These are phyloP conservation scores for Aleiodes testaceus DNA, from an alignment of 2,888 invertebrate species.

Conservation along the genomic window DNA sequence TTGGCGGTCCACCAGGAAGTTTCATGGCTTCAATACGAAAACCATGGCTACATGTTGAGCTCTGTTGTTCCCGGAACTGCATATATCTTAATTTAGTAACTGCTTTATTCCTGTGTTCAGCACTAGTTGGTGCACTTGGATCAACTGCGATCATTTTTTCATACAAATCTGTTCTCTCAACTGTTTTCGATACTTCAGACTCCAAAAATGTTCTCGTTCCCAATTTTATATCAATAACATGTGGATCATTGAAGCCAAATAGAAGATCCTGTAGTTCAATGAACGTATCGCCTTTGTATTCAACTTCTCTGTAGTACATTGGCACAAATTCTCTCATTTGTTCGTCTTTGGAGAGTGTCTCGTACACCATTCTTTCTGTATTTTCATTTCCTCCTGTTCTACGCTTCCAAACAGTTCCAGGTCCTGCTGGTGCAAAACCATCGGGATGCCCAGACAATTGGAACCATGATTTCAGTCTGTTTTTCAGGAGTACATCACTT, in stretches of 20 bases:
- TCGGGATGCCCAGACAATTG: conserved; percentile 95
- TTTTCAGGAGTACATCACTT: conserved; percentile 87
- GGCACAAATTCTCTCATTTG: conserved; percentile 85
- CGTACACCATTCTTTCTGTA: conserved; percentile 86
- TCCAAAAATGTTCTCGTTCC: conserved; percentile 97
- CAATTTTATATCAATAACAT: conserved; percentile 98
- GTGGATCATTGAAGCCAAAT: conserved; percentile 91
- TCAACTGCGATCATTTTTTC: conserved; percentile 97
- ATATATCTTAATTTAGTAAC: conserved; percentile 97
- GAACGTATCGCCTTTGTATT: conserved; percentile 86
- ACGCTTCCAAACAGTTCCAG: conserved; percentile 95
- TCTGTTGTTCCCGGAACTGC: conserved; percentile 95
- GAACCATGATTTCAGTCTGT: conserved; percentile 82
- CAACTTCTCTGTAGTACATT: conserved; percentile 87
- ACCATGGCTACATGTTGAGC: conserved; percentile 93
- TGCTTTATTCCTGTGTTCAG: conserved; percentile 86
- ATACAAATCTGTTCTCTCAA: conserved; percentile 89
- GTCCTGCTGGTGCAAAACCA: conserved; percentile 93
- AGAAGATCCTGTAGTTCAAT: conserved; percentile 96
- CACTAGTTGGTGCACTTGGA: conserved; percentile 86
- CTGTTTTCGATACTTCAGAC: conserved; percentile 92
- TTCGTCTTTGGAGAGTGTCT: conserved; percentile 84
- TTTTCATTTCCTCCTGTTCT: conserved; percentile 82
- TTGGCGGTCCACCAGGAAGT: conserved; percentile 85
- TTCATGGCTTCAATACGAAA: conserved; percentile 98